Evolutionary conservation across 2,113 vertebrate genomes (phyloP), one percentile per base, ranked within the genome.

Genomic region (Epinephelus lanceolatus): DNA sequence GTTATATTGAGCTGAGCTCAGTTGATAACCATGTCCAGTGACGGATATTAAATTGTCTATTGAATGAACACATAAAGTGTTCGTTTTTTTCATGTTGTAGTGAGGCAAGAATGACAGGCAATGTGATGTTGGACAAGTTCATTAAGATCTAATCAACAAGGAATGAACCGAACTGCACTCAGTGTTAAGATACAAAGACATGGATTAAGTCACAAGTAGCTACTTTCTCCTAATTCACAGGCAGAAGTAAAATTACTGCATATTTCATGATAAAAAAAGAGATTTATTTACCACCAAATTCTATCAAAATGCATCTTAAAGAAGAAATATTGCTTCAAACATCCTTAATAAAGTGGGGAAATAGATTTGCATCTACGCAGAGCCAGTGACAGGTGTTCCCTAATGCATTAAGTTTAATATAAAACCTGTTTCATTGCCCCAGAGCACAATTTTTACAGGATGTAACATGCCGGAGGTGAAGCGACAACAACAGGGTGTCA

Each of bases 341-440:
- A 53, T 53, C 12, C 7, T 0, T 2, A 57, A 30, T 30, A 30
- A 30, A 25, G 4, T 13, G 27, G 23, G 18, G 11, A 56, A 63
- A 61, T 7, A n/a, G 8, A 74, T 57, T 7, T 18, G 8, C 15
- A 23, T 61, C 7, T 14, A n/a, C 40, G 17, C 13, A 55, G 42
- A 12, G 6, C 3, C 3, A 62, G 19, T 70, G 65, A 52, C 66
- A 71, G n/a, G 40, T 80, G 60, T 83, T 67, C 49, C 10, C 75
- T 10, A 0, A 45, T 47, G 33, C 12, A 51, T 74, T 45, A 0
- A 3, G 17, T 33, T 61, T 66, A 88, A 77, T 70, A 49, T 79
- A 76, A 85, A 85, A 86, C 63, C 76, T 74, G 86, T 84, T 83
- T 80, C 55, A 63, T 77, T 76, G 17, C 19, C 7, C 15, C 30